Percentiles rank a stretch among this genome's conserved stretches.
Evolutionary conservation across 1,140 invertebrate species (phyloP).

Genomic region (Danaus melanippus): DNA sequence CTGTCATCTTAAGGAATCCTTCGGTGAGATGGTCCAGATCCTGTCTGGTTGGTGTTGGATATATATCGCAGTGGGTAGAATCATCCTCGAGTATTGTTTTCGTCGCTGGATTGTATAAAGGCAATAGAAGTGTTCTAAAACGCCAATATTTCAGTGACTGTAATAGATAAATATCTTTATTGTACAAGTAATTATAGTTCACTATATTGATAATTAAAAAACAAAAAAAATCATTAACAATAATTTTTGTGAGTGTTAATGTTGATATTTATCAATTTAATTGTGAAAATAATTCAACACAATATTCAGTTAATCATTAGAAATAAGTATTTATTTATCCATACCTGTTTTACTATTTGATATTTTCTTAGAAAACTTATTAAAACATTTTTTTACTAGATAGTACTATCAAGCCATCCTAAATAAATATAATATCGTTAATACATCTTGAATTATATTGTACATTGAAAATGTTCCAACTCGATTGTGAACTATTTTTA

Average conservation of each 20-base stretch:
- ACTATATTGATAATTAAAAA: too few species aligned
- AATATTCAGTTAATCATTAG: too few species aligned
- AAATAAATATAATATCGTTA: not conserved
- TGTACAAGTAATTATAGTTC: too few species aligned
- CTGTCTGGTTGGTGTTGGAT: constrained; percentile 79
- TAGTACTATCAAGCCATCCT: not conserved
- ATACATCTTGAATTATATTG: constrained; percentile 7
- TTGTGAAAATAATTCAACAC: too few species aligned
- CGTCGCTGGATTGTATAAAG: constrained; percentile 80
- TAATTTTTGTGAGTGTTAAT: too few species aligned
- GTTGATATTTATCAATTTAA: too few species aligned
- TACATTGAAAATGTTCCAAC: not conserved
- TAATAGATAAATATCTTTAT: constrained; percentile 18
- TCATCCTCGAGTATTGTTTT: constrained; percentile 80
- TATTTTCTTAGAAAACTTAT: too few species aligned
- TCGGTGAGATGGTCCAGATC: constrained; percentile 76
- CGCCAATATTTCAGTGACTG: constrained; percentile 95
- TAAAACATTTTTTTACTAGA: not conserved
- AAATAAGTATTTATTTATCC: too few species aligned
- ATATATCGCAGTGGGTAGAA: constrained; percentile 85
- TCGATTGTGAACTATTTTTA: too few species aligned
- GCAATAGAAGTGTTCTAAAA: constrained; percentile 90
- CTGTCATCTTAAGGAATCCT: constrained; percentile 89
- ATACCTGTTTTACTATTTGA: too few species aligned
- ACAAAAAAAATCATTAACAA: too few species aligned